Percentiles rank a stretch among this genome's conserved stretches.
phyloP scores from a whole-genome alignment of 2,888 invertebrate genomes.

The Tetranychus piercei region DNA sequence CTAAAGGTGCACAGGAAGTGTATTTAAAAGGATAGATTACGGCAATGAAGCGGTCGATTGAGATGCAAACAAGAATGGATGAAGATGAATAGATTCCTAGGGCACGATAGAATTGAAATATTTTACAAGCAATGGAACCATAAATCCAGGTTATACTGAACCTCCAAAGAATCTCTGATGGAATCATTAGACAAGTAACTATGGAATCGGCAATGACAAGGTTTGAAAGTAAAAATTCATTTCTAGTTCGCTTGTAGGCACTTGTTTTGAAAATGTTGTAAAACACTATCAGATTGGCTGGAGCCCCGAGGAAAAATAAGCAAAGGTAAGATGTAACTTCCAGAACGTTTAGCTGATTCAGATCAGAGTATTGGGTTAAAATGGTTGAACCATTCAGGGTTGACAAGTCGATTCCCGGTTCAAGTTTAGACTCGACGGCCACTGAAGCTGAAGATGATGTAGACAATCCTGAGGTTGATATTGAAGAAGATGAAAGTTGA shows the following conservation, averaged over 20 bases:
- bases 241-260: constrained; percentile 3
- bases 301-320: constrained; percentile 1
- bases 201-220: constrained; percentile 10
- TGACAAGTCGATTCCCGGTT: no score
- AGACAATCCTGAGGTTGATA: background rate
- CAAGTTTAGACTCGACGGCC: no score
- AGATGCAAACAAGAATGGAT: background rate
- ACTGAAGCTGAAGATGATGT: no score
- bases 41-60: constrained; percentile 8
- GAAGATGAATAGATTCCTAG: constrained; percentile 7
- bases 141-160: constrained; percentile 6
- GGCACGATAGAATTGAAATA: constrained; percentile 13
- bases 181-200: background rate
- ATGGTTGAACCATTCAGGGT: background rate
- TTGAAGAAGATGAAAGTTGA: background rate
- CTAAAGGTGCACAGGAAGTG: background rate
- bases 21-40: constrained; percentile 9
- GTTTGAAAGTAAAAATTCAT: constrained; percentile 3
- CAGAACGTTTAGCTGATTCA: constrained; percentile 5
- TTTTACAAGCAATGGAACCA: background rate
- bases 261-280: constrained; percentile 2
- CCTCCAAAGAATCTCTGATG: constrained; percentile 10
- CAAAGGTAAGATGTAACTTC: background rate
- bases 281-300: constrained; percentile 5
- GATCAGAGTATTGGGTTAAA: background rate